These are phyloP conservation scores for Napeogenes inachia DNA, from an alignment of 2,888 invertebrate genomes.

Conservation along the genomic window DNA sequence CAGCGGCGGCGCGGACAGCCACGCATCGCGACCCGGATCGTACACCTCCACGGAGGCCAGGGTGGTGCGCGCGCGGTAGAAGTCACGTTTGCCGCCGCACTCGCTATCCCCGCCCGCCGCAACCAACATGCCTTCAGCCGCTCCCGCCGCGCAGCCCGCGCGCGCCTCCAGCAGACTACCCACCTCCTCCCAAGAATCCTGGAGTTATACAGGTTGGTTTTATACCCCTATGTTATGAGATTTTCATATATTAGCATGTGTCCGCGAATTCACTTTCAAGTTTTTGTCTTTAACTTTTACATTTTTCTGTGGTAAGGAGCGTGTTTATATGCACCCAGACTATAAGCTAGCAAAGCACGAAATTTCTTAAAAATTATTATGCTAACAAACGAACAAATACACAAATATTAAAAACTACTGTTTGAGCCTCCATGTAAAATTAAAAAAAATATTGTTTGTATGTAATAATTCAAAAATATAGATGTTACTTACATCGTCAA, in stretches of 20 bases:
- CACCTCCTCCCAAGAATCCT: conserved; percentile 88
- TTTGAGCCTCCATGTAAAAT: not conserved
- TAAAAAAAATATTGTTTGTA: not conserved
- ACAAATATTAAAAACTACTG: too few species aligned
- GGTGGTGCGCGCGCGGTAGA: conserved; percentile 90
- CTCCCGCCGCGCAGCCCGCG: conserved; percentile 90
- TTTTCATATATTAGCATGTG: too few species aligned
- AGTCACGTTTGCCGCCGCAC: conserved; percentile 82
- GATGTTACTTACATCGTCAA: conserved; percentile 80
- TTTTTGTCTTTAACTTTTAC: too few species aligned
- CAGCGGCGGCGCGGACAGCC: conserved; percentile 87
- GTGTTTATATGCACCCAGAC: too few species aligned
- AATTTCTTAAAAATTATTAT: too few species aligned
- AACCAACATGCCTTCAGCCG: conserved; percentile 88
- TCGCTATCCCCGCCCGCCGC: conserved; percentile 92
- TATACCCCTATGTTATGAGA: too few species aligned
- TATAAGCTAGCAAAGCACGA: too few species aligned
- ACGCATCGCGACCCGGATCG: conserved; percentile 85
- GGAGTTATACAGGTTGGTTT: conserved; percentile 11
- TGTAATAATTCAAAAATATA: not conserved
- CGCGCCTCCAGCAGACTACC: conserved; percentile 85
- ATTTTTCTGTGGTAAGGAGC: too few species aligned
- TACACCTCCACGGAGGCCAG: conserved; percentile 90
- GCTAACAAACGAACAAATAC: too few species aligned
- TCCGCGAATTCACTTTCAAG: too few species aligned